phyloP scores from a whole-genome alignment of 37 sponge, comb jelly and placozoan species.

The Lycopodina hypogea region DNA sequence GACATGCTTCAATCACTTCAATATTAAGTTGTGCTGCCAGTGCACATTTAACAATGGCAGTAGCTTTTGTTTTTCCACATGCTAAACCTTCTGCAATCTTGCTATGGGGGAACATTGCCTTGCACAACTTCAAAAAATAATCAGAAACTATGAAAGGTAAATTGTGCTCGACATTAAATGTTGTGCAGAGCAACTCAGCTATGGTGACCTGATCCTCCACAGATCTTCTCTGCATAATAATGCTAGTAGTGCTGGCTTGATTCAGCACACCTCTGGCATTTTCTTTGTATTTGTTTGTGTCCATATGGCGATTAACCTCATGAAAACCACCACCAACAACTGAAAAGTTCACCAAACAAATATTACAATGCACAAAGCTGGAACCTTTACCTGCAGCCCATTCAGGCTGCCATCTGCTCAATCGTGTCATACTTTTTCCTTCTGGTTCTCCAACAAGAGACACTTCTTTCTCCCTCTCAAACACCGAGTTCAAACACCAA shows the following conservation, averaged over 20 bases:
- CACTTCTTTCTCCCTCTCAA: too few relatives aligned
- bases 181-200: constrained; percentile 33
- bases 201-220: constrained; percentile 19
- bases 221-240: neutral
- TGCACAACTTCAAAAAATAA: constrained; percentile 40
- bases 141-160: constrained; percentile 29
- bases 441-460: too few relatives aligned
- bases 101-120: constrained; percentile 53
- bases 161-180: constrained; percentile 46
- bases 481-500: too few relatives aligned
- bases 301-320: constrained; percentile 50
- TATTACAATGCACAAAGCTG: constrained; percentile 11
- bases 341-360: constrained; percentile 26
- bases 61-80: constrained; percentile 31
- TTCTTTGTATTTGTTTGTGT: constrained; percentile 32
- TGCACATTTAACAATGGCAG: constrained; percentile 31
- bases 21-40: constrained; percentile 25
- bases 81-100: constrained; percentile 35
- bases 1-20: constrained; percentile 6
- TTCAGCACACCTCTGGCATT: constrained; percentile 1
- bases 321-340: constrained; percentile 42
- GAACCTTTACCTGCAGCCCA: constrained; percentile 20
- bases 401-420: constrained; percentile 39
- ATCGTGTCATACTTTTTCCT: too few relatives aligned
- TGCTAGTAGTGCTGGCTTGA: neutral